Conservation (phyloP, 1,140 invertebrate genomes). For the Heliconius nattereri region DNA sequence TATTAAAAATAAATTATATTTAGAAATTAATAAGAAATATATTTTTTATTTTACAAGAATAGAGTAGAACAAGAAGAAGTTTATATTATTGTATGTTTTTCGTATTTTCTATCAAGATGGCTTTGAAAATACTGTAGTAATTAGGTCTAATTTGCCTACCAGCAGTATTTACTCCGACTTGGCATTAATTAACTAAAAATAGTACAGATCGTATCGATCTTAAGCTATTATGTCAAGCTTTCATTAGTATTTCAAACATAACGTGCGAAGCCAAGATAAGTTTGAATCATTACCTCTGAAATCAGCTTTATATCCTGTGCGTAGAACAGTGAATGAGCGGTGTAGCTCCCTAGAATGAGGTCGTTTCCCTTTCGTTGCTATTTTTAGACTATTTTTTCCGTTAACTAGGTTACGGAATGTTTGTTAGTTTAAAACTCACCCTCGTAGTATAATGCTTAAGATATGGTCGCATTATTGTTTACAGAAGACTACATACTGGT, state of each 20-base stretch:
- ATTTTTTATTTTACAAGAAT: no score
- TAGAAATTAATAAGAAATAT: no score
- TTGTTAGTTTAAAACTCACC: constrained; percentile 4
- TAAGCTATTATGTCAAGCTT: constrained; percentile 55
- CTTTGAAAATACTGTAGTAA: constrained; percentile 37
- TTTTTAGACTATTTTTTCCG: constrained; percentile 47
- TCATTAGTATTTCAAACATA: constrained; percentile 66
- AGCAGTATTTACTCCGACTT: constrained; percentile 31
- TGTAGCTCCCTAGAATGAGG: constrained; percentile 60
- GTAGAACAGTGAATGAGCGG: constrained; percentile 65
- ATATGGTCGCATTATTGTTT: constrained; percentile 40
- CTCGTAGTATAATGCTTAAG: constrained; percentile 1
- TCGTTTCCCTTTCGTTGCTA: constrained; percentile 71
- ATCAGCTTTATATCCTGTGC: constrained; percentile 72
- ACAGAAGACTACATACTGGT: not conserved
- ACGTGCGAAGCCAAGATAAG: constrained; percentile 68
- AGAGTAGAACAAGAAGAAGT: no score
- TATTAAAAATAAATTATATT: not conserved
- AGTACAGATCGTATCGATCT: constrained; percentile 58
- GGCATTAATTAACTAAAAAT: constrained; percentile 57
- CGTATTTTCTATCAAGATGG: constrained; percentile 36
- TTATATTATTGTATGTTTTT: no score
- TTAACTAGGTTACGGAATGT: constrained; percentile 31
- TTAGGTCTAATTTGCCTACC: constrained; percentile 49
- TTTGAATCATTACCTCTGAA: constrained; percentile 59